Evolutionary conservation across 64 coral and sea anemone species (phyloP).

Genomic region (Stylophora pistillata): DNA sequence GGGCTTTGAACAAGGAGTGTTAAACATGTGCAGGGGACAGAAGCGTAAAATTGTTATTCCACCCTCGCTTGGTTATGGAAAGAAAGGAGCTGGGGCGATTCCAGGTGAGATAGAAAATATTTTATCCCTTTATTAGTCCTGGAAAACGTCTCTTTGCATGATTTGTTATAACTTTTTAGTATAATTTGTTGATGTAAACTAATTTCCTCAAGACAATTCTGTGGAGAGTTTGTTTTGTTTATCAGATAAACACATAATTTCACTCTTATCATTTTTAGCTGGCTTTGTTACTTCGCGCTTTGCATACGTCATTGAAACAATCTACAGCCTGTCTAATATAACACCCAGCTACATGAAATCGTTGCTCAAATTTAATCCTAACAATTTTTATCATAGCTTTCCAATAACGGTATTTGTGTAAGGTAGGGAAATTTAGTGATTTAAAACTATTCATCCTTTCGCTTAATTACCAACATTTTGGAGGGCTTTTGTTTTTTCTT

Average conservation of each 20-base stretch:
- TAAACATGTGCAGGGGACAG: constrained; percentile 84
- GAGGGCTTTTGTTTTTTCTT: not conserved
- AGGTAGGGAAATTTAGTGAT: no score
- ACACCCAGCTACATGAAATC: no score
- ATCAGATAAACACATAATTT: no score
- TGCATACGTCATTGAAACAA: no score
- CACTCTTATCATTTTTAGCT: no score
- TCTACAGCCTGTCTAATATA: no score
- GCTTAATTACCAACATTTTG: not conserved
- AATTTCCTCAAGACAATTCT: not conserved
- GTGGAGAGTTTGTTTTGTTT: no score
- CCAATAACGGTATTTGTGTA: no score
- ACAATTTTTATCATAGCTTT: no score
- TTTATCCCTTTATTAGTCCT: not conserved
- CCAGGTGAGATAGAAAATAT: constrained; percentile 68
- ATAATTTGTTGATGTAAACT: not conserved
- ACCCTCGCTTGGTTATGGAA: constrained; percentile 92
- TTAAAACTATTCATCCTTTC: not conserved
- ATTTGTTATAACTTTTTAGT: not conserved
- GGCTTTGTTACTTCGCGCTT: no score
- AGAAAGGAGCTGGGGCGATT: constrained; percentile 88
- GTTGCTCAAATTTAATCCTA: no score
- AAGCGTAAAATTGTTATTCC: constrained; percentile 85
- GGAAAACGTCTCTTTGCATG: not conserved
- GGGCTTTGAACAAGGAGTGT: constrained; percentile 86